These are phyloP conservation scores for Phrynocephalus guinanensis DNA, from an alignment of 2,797 vertebrate species.

Conservation along the genomic window DNA sequence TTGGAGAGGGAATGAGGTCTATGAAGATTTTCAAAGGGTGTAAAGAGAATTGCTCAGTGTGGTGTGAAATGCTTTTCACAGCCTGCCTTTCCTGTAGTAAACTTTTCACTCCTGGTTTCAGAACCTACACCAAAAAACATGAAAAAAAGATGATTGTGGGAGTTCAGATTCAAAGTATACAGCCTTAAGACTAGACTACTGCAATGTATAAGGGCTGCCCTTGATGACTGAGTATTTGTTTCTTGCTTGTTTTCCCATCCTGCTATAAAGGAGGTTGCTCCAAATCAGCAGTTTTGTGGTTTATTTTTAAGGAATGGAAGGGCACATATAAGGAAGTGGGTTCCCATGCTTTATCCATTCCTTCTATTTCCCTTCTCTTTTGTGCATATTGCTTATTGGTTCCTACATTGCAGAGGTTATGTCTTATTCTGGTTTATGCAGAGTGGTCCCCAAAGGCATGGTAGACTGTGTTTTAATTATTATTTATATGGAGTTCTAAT, in stretches of 20 bases:
- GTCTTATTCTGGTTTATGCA: too few species aligned
- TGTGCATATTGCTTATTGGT: too few species aligned
- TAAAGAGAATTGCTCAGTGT: slow-evolving; percentile 42
- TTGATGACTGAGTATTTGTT: not conserved
- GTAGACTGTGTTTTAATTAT: not conserved
- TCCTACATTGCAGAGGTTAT: too few species aligned
- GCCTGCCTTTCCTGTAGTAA: slow-evolving; percentile 7
- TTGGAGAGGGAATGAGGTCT: slow-evolving; percentile 23
- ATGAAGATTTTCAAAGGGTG: slow-evolving; percentile 44
- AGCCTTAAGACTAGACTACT: not conserved
- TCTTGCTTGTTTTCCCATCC: not conserved
- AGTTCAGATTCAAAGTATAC: too few species aligned
- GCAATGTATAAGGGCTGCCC: too few species aligned
- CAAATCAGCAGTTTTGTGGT: not conserved
- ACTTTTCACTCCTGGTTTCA: not conserved
- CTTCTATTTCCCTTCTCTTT: not conserved
- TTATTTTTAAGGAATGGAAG: not conserved
- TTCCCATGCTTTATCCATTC: not conserved
- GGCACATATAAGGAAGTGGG: not conserved
- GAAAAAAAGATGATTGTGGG: not conserved
- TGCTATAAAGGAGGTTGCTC: not conserved
- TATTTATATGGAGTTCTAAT: not conserved
- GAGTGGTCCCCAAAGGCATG: too few species aligned
- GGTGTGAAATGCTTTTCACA: slow-evolving; percentile 49
- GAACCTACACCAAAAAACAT: not conserved